Base-by-base conservation (phyloP, 1,140 invertebrate species). In the Cotesia chilonis region DNA sequence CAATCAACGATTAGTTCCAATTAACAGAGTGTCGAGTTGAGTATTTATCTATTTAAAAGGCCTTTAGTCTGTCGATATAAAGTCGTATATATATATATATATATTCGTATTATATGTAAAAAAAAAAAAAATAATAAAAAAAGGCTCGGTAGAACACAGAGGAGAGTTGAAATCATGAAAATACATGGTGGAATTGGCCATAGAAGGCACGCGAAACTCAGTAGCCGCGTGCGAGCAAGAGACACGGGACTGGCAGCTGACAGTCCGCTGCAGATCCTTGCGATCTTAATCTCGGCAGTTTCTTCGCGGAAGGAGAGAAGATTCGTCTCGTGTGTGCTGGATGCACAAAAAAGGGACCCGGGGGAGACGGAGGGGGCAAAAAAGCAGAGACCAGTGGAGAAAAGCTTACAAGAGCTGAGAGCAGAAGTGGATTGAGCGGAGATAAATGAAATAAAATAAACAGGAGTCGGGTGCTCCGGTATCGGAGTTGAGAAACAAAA, bases 221-320 rank as follows among this genome's bases (percentile, higher is more conserved):
- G 66, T 36, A 68, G 52, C 57, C 57, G 57, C 52, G 66, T 68
- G 71, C 65, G 68, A 65, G 64, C 65, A 67, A 67, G 71, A 72
- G 65, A 72, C 68, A 72, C 71, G 71, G 71, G 71, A 72, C 71
- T 70, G 73, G 68, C 71, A 69, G 70, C 70, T 75, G 74, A 75
- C 74, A 75, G 69, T 75, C 63, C n/a, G 57, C 55, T 10, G 57
- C 57, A 59, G 65, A 52, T 61, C 52, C 71, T 72, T 70, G 71
- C 66, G 74, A 75, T 75, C 74, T 75, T 75, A 75, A 75, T 75
- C 74, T 75, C 72, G 72, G 68, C 57, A 72, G 71, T 72, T 72
- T 72, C 55, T 72, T 72, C 71, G 71, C 63, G 61, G 7, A 59
- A 37, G 54, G 57, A 59, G 57, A 59, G 57, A 59, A 59, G 57